phyloP scores from a whole-genome alignment of 2,113 vertebrate species.

The Leptobrachium leishanense region DNA sequence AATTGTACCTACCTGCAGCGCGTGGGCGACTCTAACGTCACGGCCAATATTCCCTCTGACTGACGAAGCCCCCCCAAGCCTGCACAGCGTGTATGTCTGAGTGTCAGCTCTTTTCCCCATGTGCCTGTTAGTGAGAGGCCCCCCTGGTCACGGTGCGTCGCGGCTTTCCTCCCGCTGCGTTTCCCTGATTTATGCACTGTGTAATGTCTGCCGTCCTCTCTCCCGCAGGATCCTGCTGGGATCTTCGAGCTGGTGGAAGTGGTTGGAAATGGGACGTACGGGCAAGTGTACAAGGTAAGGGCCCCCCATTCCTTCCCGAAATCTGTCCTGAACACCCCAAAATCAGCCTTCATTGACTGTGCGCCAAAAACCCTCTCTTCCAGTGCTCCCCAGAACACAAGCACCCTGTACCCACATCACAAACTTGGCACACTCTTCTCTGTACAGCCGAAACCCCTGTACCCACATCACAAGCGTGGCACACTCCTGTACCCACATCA shows the following conservation, averaged over 20 bases:
- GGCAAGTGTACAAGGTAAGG: conserved; percentile 88
- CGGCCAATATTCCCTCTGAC: background rate
- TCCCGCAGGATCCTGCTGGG: conserved; percentile 79
- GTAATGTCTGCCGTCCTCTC: background rate
- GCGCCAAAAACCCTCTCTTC: no score
- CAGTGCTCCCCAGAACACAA: background rate
- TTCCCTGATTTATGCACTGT: no score
- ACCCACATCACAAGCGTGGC: no score
- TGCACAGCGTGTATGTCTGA: background rate
- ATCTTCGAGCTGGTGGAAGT: conserved; percentile 88
- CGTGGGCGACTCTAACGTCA: background rate
- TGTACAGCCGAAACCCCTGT: no score
- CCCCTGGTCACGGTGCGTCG: no score
- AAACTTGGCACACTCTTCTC: no score
- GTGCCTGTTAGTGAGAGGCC: background rate
- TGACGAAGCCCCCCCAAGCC: background rate
- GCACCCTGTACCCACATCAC: no score
- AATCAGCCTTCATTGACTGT: no score
- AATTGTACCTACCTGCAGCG: background rate
- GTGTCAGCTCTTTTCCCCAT: background rate
- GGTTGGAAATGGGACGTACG: conserved; percentile 87
- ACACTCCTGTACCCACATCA: no score
- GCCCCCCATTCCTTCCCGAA: background rate
- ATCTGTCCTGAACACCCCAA: no score
- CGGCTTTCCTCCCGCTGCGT: no score